phyloP scores from a whole-genome alignment of 2,797 vertebrate genomes.

The Ctenopoma kingsleyae region DNA sequence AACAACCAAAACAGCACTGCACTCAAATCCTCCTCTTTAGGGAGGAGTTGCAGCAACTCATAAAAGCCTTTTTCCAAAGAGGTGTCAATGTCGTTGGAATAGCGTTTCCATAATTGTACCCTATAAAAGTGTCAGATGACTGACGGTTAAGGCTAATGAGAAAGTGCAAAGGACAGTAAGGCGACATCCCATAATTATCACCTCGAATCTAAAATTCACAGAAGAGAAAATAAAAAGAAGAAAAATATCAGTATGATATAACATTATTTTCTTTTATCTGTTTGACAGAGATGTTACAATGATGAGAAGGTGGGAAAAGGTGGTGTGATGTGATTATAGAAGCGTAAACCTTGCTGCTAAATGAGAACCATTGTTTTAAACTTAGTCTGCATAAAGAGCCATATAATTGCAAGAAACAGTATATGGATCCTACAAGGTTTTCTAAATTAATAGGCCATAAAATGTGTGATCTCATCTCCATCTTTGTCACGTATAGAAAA shows the following conservation, averaged over 20 bases:
- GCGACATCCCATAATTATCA: slow-evolving; percentile 76
- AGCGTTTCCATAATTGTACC: slow-evolving; percentile 65
- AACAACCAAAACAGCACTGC: slow-evolving; percentile 22
- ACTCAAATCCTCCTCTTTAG: slow-evolving; percentile 37
- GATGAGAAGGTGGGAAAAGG: slow-evolving; percentile 18
- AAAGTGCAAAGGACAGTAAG: slow-evolving; percentile 57
- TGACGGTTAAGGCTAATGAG: slow-evolving; percentile 69
- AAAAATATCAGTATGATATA: slow-evolving; percentile 25
- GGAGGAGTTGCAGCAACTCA: slow-evolving; percentile 46
- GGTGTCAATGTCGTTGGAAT: slow-evolving; percentile 56
- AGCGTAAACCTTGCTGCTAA: slow-evolving; percentile 5
- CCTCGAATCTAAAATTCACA: slow-evolving; percentile 62
- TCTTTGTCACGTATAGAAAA: no score
- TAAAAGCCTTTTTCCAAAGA: slow-evolving; percentile 52
- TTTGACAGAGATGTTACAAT: slow-evolving; percentile 33
- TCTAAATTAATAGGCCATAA: no score
- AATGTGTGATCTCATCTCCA: no score
- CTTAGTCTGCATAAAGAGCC: neutral
- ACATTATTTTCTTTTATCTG: slow-evolving; percentile 15
- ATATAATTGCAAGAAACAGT: no score
- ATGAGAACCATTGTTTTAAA: slow-evolving; percentile 23
- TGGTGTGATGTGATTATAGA: slow-evolving; percentile 6
- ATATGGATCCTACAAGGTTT: no score
- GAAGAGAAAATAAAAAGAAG: slow-evolving; percentile 23
- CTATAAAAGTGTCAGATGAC: slow-evolving; percentile 59